phyloP scores from a whole-genome alignment of 2,113 vertebrate genomes.

The Engystomops pustulosus region DNA sequence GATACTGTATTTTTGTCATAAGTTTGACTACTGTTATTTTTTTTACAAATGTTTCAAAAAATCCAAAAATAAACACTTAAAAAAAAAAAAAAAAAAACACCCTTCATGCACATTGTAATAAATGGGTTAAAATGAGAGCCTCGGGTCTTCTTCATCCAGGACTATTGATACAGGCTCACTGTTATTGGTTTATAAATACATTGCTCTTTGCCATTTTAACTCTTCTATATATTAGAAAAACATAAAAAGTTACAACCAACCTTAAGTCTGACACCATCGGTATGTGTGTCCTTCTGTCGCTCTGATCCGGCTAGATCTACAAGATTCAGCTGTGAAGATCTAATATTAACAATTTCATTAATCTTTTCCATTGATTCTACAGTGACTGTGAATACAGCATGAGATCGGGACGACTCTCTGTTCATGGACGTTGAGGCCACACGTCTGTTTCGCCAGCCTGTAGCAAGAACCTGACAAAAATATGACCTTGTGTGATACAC shows the following conservation, averaged over 20 bases:
- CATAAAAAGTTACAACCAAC: conserved; percentile 64
- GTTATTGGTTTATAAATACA: too few relatives aligned
- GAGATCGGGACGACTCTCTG: conserved; percentile 93
- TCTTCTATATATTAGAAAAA: too few relatives aligned
- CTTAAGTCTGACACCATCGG: conserved; percentile 90
- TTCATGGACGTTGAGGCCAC: conserved; percentile 98
- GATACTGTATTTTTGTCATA: too few relatives aligned
- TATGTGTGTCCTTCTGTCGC: conserved; percentile 90
- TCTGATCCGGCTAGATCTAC: conserved; percentile 96
- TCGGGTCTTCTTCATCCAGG: too few relatives aligned
- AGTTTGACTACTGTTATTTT: too few relatives aligned
- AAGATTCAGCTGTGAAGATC: conserved; percentile 90
- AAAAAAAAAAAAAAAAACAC: too few relatives aligned
- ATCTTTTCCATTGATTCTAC: conserved; percentile 91
- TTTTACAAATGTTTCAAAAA: too few relatives aligned
- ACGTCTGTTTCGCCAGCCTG: conserved; percentile 91
- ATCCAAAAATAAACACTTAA: too few relatives aligned
- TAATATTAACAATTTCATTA: conserved; percentile 87
- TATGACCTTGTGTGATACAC: background rate
- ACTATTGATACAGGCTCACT: too few relatives aligned
- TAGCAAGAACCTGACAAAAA: conserved; percentile 83
- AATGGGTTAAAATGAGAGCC: too few relatives aligned
- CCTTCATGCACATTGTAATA: too few relatives aligned
- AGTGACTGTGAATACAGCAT: conserved; percentile 93
- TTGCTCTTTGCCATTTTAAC: too few relatives aligned